Evolutionary conservation across 2,797 vertebrate species (phyloP).

Genomic region (Argentina silus): DNA sequence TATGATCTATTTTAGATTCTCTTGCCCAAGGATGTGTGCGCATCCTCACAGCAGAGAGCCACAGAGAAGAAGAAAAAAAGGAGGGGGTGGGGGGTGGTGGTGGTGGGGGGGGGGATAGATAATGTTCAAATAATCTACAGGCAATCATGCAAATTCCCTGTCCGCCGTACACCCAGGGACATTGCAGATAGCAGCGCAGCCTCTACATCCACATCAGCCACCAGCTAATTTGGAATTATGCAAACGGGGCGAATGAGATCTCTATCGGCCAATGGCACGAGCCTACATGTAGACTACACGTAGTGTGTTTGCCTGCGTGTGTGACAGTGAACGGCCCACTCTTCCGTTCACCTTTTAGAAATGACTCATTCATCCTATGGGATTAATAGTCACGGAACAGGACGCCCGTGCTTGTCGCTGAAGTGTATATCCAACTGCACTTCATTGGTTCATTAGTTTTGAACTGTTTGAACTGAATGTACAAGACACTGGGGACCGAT

Average conservation of each 20-base stretch:
- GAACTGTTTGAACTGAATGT: constrained; percentile 20
- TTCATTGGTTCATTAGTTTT: constrained; percentile 43
- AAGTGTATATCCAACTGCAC: constrained; percentile 19
- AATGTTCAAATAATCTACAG: constrained; percentile 79
- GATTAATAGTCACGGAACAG: constrained; percentile 38
- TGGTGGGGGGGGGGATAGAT: constrained; percentile 49
- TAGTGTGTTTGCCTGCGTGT: not conserved
- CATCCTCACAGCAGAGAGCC: constrained; percentile 74
- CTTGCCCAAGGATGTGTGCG: constrained; percentile 76
- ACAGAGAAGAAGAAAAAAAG: constrained; percentile 59
- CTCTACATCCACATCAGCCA: constrained; percentile 54
- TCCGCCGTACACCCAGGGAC: constrained; percentile 56
- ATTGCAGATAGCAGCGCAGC: constrained; percentile 55
- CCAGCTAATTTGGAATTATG: constrained; percentile 70
- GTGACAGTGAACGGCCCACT: constrained; percentile 40
- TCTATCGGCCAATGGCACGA: constrained; percentile 43
- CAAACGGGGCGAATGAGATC: constrained; percentile 59
- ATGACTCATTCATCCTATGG: constrained; percentile 44
- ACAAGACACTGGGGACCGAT: constrained; percentile 43
- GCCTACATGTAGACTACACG: constrained; percentile 33
- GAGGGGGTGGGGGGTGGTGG: constrained; percentile 13
- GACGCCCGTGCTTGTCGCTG: constrained; percentile 17
- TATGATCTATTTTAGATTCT: constrained; percentile 81
- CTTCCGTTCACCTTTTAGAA: constrained; percentile 38
- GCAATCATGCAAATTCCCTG: constrained; percentile 78